Conservation (phyloP, 2,888 invertebrate genomes). For the Mimas tiliae region DNA sequence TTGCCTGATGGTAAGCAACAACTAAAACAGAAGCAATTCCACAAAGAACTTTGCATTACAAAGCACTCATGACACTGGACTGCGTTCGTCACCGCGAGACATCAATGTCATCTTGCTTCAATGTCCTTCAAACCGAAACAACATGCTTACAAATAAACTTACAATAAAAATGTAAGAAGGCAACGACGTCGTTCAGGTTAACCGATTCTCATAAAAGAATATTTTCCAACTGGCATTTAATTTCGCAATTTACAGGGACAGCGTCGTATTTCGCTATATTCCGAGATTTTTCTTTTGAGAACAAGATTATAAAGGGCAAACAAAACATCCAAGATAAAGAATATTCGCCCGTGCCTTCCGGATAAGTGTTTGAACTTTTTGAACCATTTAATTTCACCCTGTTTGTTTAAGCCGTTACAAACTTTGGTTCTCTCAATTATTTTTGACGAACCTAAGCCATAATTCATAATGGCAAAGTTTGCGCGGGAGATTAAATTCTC, state of each 20-base stretch:
- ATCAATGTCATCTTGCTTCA: too few species aligned
- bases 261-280: slow-evolving; percentile 27
- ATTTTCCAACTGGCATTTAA: slow-evolving; percentile 35
- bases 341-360: slow-evolving; percentile 43
- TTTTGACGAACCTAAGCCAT: slow-evolving; percentile 17
- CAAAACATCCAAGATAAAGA: slow-evolving; percentile 51
- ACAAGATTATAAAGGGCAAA: slow-evolving; percentile 48
- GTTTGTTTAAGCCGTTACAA: slow-evolving; percentile 45
- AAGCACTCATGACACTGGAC: too few species aligned
- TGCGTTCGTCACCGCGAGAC: too few species aligned
- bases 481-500: neutral
- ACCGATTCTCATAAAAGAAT: slow-evolving; percentile 35
- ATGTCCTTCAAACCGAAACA: too few species aligned
- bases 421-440: slow-evolving; percentile 34
- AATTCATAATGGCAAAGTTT: neutral
- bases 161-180: slow-evolving; percentile 30
- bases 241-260: slow-evolving; percentile 37
- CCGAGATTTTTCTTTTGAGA: slow-evolving; percentile 21
- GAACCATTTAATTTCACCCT: slow-evolving; percentile 54
- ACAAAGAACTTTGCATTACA: too few species aligned
- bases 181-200: slow-evolving; percentile 32
- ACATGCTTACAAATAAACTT: too few species aligned
- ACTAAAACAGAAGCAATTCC: too few species aligned
- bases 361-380: slow-evolving; percentile 52
- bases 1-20: too few species aligned